phyloP scores from a whole-genome alignment of 2,888 invertebrate genomes.

The Apomyelois bistriatella region DNA sequence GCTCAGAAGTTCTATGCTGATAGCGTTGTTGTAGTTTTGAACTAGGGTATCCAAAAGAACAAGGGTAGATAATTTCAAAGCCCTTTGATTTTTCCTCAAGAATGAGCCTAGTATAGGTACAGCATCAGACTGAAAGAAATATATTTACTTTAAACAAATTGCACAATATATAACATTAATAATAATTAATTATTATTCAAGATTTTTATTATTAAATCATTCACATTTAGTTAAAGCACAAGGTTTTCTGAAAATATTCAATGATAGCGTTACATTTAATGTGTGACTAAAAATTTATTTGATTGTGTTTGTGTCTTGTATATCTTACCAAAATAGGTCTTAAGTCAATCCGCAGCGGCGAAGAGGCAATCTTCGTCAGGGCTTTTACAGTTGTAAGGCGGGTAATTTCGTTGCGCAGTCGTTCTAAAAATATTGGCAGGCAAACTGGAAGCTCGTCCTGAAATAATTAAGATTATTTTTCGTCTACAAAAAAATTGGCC shows the following conservation, averaged over 20 bases:
- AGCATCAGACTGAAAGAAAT: constrained; percentile 85
- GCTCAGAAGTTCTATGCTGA: constrained; percentile 85
- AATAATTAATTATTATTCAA: too few relatives aligned
- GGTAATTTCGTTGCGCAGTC: constrained; percentile 98
- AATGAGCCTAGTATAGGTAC: constrained; percentile 96
- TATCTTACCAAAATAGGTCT: constrained; percentile 85
- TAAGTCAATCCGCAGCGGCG: constrained; percentile 91
- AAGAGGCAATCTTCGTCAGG: constrained; percentile 94
- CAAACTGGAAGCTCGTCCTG: constrained; percentile 88
- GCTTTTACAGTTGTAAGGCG: constrained; percentile 97
- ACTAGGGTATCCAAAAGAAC: constrained; percentile 94
- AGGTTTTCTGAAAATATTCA: too few relatives aligned
- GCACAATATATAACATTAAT: not conserved
- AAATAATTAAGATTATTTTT: constrained; percentile 24
- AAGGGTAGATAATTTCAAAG: constrained; percentile 94
- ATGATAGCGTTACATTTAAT: too few relatives aligned
- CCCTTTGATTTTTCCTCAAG: constrained; percentile 96
- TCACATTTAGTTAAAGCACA: too few relatives aligned
- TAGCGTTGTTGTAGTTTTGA: constrained; percentile 88
- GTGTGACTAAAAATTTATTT: too few relatives aligned
- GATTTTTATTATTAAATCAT: too few relatives aligned
- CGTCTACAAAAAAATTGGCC: too few relatives aligned
- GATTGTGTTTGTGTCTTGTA: too few relatives aligned
- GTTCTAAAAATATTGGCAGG: constrained; percentile 96
- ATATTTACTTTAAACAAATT: constrained; percentile 1